Conservation (phyloP, 2,797 vertebrate genomes). For the Tarsius wallacei region DNA sequence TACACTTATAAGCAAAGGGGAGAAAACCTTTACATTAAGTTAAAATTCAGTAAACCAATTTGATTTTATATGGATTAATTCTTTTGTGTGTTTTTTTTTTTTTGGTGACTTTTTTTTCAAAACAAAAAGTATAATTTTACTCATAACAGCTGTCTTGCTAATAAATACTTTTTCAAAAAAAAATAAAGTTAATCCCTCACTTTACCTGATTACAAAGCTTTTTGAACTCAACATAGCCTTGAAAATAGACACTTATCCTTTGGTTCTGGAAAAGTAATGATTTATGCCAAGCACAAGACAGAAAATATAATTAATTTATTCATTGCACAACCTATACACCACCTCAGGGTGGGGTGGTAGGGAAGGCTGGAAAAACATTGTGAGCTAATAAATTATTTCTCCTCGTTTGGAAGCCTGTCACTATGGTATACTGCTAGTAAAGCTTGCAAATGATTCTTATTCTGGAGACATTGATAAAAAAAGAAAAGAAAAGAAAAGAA, state of each 20-base stretch:
- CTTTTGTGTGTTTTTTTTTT: neutral
- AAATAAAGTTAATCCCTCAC: neutral
- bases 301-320: conserved; percentile 86
- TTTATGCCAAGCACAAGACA: conserved; percentile 79
- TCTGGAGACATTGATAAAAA: conserved; percentile 76
- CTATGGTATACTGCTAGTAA: conserved; percentile 71
- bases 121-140: conserved; percentile 63
- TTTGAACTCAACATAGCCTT: conserved; percentile 71
- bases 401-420: conserved; percentile 84
- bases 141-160: conserved; percentile 6
- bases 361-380: conserved; percentile 77
- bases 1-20: conserved; percentile 69
- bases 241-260: conserved; percentile 72
- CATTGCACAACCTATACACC: conserved; percentile 82
- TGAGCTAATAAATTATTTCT: conserved; percentile 88
- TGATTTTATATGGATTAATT: conserved; percentile 64
- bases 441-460: conserved; percentile 83
- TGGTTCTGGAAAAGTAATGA: conserved; percentile 78
- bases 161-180: conserved; percentile 68
- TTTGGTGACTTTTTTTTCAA: neutral
- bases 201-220: conserved; percentile 72
- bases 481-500: neutral
- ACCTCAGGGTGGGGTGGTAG: conserved; percentile 77
- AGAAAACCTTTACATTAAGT: conserved; percentile 48
- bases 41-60: conserved; percentile 62